These are phyloP conservation scores for Anguilla pacifica DNA, from an alignment of 2,797 vertebrate species.

Conservation along the genomic window DNA sequence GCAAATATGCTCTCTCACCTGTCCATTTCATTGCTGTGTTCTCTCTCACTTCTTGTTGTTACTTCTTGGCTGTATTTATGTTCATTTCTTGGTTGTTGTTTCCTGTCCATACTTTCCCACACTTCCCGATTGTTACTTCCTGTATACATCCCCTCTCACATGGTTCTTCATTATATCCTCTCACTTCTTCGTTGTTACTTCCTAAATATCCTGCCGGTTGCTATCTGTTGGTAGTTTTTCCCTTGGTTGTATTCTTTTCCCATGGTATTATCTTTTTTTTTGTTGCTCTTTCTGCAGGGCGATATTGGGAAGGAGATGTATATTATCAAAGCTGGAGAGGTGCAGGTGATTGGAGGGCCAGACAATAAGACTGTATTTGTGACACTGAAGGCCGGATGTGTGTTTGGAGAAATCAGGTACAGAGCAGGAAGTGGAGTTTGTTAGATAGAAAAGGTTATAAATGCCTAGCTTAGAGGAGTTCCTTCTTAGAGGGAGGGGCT, in stretches of 20 bases:
- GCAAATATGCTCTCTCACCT: too few species aligned
- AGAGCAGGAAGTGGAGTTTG: background rate
- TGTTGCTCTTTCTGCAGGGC: slow-evolving; percentile 71
- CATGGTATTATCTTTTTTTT: background rate
- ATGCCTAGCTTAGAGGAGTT: background rate
- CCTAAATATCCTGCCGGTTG: background rate
- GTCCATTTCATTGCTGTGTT: background rate
- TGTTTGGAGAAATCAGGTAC: slow-evolving; percentile 97
- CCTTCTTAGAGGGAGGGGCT: background rate
- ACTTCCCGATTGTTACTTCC: too few species aligned
- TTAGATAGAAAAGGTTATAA: background rate
- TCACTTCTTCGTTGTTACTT: too few species aligned
- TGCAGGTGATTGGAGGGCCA: slow-evolving; percentile 93
- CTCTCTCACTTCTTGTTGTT: background rate
- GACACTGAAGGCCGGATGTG: slow-evolving; percentile 88
- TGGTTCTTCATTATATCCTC: too few species aligned
- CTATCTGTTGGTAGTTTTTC: background rate
- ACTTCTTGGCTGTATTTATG: background rate
- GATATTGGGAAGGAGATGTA: slow-evolving; percentile 98
- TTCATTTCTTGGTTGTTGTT: background rate
- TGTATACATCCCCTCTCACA: too few species aligned
- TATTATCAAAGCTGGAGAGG: slow-evolving; percentile 91
- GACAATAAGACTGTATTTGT: slow-evolving; percentile 88
- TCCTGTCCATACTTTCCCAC: too few species aligned
- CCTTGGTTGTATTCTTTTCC: background rate